Percentiles rank a stretch among this genome's conserved stretches.
Conservation (phyloP, 2,888 invertebrate species). For the Lycophotia porphyrea region DNA sequence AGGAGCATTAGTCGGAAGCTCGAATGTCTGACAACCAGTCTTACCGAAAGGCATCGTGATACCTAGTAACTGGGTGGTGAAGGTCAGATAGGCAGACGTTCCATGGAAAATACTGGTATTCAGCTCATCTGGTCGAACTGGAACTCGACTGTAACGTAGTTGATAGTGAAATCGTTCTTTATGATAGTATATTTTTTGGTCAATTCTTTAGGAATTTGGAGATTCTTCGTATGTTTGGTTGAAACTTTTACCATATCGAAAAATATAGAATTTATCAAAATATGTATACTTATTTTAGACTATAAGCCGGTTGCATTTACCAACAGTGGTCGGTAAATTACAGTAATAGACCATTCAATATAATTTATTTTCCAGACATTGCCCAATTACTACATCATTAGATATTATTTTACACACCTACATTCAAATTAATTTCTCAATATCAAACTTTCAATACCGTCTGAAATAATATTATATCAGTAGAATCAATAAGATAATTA, state of each 20-base stretch:
- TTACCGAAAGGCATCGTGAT: background rate
- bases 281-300: background rate
- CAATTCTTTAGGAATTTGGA: no score
- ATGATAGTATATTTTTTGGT: no score
- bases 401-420: background rate
- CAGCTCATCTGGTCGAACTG: background rate
- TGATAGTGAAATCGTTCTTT: background rate
- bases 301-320: background rate
- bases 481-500: background rate
- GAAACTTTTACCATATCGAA: background rate
- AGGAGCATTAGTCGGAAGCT: background rate
- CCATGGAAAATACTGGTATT: background rate
- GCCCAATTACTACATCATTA: slow-evolving; percentile 26
- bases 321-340: background rate
- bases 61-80: background rate
- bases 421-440: background rate
- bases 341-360: slow-evolving; percentile 1
- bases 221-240: no score
- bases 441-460: background rate
- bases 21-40: no score
- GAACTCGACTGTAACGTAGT: background rate
- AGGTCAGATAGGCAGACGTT: background rate
- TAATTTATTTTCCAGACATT: slow-evolving; percentile 34
- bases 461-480: background rate
- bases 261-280: background rate